Evolutionary conservation across 2,797 vertebrate genomes (phyloP).

Genomic region (Myotis vivesi): DNA sequence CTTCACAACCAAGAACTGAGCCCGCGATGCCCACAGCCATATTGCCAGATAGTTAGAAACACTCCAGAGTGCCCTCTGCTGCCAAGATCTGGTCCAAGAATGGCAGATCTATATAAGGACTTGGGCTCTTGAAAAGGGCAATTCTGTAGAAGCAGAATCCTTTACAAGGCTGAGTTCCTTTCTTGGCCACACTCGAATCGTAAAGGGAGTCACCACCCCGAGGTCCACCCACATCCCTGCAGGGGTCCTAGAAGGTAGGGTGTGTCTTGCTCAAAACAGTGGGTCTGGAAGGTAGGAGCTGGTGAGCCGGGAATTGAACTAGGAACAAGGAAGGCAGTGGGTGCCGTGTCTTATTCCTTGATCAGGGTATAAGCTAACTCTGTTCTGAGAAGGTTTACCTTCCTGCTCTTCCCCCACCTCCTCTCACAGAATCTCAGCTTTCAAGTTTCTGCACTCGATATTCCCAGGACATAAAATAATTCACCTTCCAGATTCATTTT

Average conservation of each 20-base stretch:
- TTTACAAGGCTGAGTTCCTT: background rate
- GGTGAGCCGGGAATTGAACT: background rate
- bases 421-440: background rate
- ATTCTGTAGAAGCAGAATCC: background rate
- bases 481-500: slow-evolving; percentile 49
- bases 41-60: background rate
- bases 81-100: background rate
- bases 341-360: accelerated
- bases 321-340: background rate
- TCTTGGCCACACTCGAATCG: background rate
- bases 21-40: background rate
- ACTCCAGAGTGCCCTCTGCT: background rate
- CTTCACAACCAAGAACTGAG: background rate
- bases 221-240: background rate
- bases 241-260: background rate
- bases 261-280: background rate
- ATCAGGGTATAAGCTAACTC: background rate
- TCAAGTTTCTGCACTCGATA: background rate
- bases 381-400: accelerated
- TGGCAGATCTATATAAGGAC: background rate
- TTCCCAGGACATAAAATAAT: background rate
- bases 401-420: background rate
- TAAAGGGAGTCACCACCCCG: background rate
- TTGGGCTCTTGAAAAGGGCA: background rate
- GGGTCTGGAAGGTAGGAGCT: background rate